Conservation (phyloP, 2,113 vertebrate genomes). For the Apaloderma vittatum region DNA sequence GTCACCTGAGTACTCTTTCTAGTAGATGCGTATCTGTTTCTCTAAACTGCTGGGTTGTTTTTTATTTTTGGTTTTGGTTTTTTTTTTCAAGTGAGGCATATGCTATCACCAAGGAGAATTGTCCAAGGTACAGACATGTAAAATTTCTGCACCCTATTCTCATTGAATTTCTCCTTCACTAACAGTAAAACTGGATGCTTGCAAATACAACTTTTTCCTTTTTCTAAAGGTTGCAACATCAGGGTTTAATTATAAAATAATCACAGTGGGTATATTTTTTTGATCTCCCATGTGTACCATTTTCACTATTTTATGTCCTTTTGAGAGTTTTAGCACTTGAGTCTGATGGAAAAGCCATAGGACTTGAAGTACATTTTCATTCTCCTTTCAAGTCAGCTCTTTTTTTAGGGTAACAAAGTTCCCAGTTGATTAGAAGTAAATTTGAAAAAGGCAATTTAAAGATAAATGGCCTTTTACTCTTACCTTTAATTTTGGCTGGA, state of each 20-base stretch:
- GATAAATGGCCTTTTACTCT: neutral
- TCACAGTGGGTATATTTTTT: neutral
- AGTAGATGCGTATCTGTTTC: neutral
- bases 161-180: neutral
- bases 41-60: too few relatives aligned
- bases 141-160: neutral
- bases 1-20: neutral
- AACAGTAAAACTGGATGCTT: neutral
- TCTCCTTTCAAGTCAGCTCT: neutral
- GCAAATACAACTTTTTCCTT: neutral
- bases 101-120: neutral
- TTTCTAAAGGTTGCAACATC: neutral
- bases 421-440: neutral
- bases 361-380: neutral
- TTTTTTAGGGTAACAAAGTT: neutral
- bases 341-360: neutral
- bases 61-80: too few relatives aligned
- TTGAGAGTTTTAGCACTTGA: neutral
- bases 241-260: slow-evolving; percentile 11
- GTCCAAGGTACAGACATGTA: neutral
- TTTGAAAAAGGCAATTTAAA: neutral
- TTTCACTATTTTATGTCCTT: neutral
- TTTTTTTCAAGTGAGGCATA: neutral
- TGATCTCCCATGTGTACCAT: neutral
- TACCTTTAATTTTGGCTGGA: slow-evolving; percentile 3